Evolutionary conservation across 2,888 invertebrate genomes (phyloP), one percentile per base, ranked within the genome.

Genomic region (Biston stratarius): DNA sequence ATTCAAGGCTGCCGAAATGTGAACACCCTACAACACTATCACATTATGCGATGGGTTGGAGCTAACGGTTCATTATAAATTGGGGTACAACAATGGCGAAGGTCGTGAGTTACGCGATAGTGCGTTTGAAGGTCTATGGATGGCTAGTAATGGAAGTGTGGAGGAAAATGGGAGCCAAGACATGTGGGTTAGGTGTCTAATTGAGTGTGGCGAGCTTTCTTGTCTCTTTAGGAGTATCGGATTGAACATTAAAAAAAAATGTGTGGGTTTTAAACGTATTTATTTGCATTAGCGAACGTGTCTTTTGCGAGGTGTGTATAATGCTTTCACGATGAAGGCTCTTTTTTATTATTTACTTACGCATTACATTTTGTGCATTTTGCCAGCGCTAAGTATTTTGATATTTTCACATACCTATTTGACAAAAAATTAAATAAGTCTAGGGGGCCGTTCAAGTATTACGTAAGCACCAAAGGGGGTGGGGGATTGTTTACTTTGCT

Each of bases 1-100:
- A 14, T 38, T 33, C 2, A 33, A 55, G 12, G 12, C 24, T 24
- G 24, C 5, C 10, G 12, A 42, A 36, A 1, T 24, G 42, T 15
- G 15, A 53, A 15, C 6, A 57, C 33, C 36, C 15, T 14, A 10
- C 67, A 63, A 9, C 63, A 60, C 63, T 59, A 61, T 12, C 24
- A 12, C 11, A 61, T 53, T 51, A 59, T 49, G 55, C 51, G 60
- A 47, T 57, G 63, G 63, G 58, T 51, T 45, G 56, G 56, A 64
- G 24, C 24, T 15, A 58, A 66, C 65, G 61, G 71, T 64, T 67
- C 71, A 69, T 67, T 74, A 71, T 75, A 72, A 72, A 75, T 75
- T 67, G 68, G 67, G 70, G 70, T 65, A 55, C 61, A 71, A 74
- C 74, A 74, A 74, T 70, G 67, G 73, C 67, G 63, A 71, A 71